Base-by-base conservation (phyloP, 2,888 invertebrate species). In the Coleophora flavipennella region DNA sequence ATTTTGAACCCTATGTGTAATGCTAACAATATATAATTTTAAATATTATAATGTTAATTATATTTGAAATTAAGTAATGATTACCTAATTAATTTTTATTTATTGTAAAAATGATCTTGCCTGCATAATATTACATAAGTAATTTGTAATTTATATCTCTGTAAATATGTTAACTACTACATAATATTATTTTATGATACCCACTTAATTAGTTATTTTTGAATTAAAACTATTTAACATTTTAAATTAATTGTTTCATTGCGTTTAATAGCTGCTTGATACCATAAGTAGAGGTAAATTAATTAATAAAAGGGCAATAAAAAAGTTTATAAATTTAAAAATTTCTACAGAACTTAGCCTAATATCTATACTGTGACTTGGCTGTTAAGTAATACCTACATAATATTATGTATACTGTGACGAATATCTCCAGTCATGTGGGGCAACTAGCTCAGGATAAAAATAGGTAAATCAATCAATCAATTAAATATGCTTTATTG, bases 1-100 rank as follows among this genome's bases (percentile, higher is more conserved):
- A 85, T 66, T 85, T 84, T 62, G 85, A 85, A 55, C 85, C 85
- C 36, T 85, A 85, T 54, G 81, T 85, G 53, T 85, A 80, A 68
- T 51, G 42, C 36, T 40, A 40, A 40, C 53, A 54, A 51, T 45
- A 42, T 53, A 6, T 36, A 28, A 28, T 20, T 25, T 38, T 37
- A 36, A 51, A 55, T 51, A 43, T 54, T 49, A 39, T 40, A 41
- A 48, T 51, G 47, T 58, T 43, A 59, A 55, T 54, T 59, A 56
- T 55, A 39, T 49, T 62, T 62, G 63, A n/a, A n/a, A 66, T 67
- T 50, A 57, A 67, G 60, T 68, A 48, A 64, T 58, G 61, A 68
- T 20, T 20, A 20, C 20, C 6, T 20, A 20, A 20, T 20, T 3
- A 20, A 20, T 20, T 59, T 62, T 57, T 77, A 83, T 80, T 83